A percentile compares a stretch with the other conserved stretches of the same genome.
Evolutionary conservation across 2,888 invertebrate genomes (phyloP).

Genomic region (Sinodicranocentrus sp.): DNA sequence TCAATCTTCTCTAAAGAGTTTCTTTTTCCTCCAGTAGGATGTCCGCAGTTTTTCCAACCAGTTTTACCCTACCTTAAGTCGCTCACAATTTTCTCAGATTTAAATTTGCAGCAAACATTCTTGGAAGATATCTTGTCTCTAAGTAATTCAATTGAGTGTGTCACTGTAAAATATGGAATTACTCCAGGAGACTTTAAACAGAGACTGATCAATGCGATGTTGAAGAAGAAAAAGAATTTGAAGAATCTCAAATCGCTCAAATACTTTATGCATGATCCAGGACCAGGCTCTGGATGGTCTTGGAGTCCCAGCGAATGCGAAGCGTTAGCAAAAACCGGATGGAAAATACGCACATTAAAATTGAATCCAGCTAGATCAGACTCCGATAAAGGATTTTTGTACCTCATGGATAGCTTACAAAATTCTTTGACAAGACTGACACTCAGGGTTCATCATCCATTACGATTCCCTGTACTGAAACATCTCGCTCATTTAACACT

Average conservation of each 20-base stretch:
- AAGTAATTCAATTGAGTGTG: conserved; percentile 51
- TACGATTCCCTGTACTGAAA: conserved; percentile 57
- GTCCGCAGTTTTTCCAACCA: conserved; percentile 45
- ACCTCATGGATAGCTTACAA: conserved; percentile 49
- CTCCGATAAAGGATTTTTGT: conserved; percentile 50
- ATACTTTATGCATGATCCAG: conserved; percentile 72
- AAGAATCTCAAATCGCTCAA: conserved; percentile 64
- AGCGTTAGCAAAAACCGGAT: conserved; percentile 53
- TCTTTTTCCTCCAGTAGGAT: conserved; percentile 64
- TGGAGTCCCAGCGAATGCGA: conserved; percentile 69
- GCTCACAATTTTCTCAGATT: conserved; percentile 68
- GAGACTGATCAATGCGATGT: conserved; percentile 54
- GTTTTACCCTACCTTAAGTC: conserved; percentile 54
- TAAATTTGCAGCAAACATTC: conserved; percentile 59
- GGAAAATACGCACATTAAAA: conserved; percentile 59
- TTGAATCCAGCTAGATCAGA: conserved; percentile 62
- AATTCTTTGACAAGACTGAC: conserved; percentile 47
- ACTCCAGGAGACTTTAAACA: conserved; percentile 67
- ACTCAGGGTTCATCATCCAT: conserved; percentile 67
- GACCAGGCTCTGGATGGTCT: conserved; percentile 67
- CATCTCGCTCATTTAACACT: conserved; percentile 51
- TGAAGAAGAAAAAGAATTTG: conserved; percentile 46
- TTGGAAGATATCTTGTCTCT: conserved; percentile 59
- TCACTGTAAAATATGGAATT: conserved; percentile 69
- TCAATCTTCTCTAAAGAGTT: conserved; percentile 54